Evolutionary conservation across 2,888 invertebrate species (phyloP), one percentile per base, ranked within the genome.

Genomic region (Keiferia lycopersicella): DNA sequence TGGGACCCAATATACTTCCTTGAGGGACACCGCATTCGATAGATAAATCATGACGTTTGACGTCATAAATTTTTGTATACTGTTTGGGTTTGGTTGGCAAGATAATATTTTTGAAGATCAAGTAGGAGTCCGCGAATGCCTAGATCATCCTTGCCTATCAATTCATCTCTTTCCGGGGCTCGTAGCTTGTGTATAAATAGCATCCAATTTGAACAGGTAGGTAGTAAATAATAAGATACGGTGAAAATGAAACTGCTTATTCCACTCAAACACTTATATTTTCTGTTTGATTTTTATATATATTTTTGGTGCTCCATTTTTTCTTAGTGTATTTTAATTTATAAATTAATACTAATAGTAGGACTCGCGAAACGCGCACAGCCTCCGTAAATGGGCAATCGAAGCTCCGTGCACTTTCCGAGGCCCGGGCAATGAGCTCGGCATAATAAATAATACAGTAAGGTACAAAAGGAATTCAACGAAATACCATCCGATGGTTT

Each of bases 291-390:
- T 83, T 86, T 86, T 87, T 83, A 76, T 78, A 76, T 78, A 79
- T 78, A 77, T 86, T 88, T 91, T 88, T 87, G 89, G 91, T 91
- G 91, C 91, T 91, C 91, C 91, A 90, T 91, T 91, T 88, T 85
- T 87, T 78, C 71, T 83, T 81, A 81, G 87, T 88, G 87, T 88
- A 74, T 78, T 79, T 89, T 89, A 87, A 88, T 83, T 88, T 88
- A 91, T 86, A 86, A 88, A 87, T 89, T 88, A 91, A 87, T 84
- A 85, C 87, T 89, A 90, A 81, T 82, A 88, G 82, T 84, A 80
- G 86, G 86, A 79, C 84, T 83, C 85, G 75, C 72, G 74, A 81
- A 83, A 80, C 74, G 70, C 74, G 74, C 84, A 83, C 84, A 76
- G 79, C 77, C 82, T 86, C 88, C 87, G 73, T 86, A 84, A 89